These are phyloP conservation scores for Salvelinus sp. DNA, from an alignment of 2,113 vertebrate genomes.

Conservation along the genomic window DNA sequence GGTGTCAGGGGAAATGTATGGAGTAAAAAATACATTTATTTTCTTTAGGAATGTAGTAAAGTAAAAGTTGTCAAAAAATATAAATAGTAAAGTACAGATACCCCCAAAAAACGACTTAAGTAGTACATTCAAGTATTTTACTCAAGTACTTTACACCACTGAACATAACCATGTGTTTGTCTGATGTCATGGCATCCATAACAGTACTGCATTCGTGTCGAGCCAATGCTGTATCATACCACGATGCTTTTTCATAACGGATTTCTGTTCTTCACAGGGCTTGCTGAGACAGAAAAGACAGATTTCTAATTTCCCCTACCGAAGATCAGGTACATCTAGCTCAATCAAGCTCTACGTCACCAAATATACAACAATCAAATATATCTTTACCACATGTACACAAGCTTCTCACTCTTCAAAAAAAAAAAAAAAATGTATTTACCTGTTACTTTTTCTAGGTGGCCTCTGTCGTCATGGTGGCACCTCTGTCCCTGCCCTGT, in stretches of 20 bases:
- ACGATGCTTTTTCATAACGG: neutral
- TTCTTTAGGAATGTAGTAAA: too few species aligned
- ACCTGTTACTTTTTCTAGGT: conserved; percentile 17
- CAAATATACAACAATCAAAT: neutral
- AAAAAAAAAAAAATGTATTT: too few species aligned
- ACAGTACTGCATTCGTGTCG: neutral
- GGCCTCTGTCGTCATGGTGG: conserved; percentile 61
- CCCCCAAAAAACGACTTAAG: too few species aligned
- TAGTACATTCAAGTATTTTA: too few species aligned
- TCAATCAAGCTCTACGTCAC: neutral
- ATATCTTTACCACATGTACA: neutral
- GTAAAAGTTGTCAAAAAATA: too few species aligned
- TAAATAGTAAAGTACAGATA: too few species aligned
- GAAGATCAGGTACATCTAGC: neutral
- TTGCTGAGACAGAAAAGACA: neutral
- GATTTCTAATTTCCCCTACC: neutral
- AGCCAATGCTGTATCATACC: neutral
- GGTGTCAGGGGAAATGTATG: too few species aligned
- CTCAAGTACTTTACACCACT: too few species aligned
- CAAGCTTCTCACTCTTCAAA: neutral
- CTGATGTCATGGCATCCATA: neutral
- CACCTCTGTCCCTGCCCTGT: conserved; percentile 24
- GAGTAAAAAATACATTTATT: too few species aligned
- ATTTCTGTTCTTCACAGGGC: conserved; percentile 24
- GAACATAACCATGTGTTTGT: neutral